Conservation (phyloP, 2,797 vertebrate species). For the Propithecus deckenii region DNA sequence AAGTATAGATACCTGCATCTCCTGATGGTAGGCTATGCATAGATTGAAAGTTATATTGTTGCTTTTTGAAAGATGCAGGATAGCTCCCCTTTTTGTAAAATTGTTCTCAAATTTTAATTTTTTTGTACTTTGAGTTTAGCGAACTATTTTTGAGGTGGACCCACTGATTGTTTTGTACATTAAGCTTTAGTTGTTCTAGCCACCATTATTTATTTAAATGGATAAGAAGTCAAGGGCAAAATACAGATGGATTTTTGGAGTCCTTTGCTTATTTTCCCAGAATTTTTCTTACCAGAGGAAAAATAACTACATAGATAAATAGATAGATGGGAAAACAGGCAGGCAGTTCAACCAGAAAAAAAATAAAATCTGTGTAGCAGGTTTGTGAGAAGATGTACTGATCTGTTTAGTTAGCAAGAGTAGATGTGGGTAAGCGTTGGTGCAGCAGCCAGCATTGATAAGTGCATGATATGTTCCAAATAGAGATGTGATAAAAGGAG, state of each 20-base stretch:
- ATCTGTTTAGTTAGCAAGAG: not conserved
- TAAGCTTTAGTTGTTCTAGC: not conserved
- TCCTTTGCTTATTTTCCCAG: not conserved
- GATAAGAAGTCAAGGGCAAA: not conserved
- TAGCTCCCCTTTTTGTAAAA: not conserved
- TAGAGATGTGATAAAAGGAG: slow-evolving; percentile 25
- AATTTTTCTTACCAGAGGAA: not conserved
- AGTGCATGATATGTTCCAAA: not conserved
- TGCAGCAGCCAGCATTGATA: not conserved
- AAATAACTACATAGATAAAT: not conserved
- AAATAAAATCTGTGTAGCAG: not conserved
- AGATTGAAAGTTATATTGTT: not conserved
- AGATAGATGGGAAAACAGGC: not conserved
- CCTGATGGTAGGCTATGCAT: not conserved
- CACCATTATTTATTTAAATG: not conserved
- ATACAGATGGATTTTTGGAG: not conserved
- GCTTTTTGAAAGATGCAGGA: not conserved
- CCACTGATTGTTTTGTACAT: not conserved
- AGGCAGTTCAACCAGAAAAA: not conserved
- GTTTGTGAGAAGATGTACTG: slow-evolving; percentile 48
- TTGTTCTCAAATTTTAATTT: not conserved
- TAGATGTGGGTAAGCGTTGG: not conserved
- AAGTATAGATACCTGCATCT: not conserved
- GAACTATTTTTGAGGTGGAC: not conserved
- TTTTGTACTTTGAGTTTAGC: not conserved